Evolutionary conservation across 1,140 invertebrate species (phyloP).

Genomic region (Cardiocondyla obscurior): DNA sequence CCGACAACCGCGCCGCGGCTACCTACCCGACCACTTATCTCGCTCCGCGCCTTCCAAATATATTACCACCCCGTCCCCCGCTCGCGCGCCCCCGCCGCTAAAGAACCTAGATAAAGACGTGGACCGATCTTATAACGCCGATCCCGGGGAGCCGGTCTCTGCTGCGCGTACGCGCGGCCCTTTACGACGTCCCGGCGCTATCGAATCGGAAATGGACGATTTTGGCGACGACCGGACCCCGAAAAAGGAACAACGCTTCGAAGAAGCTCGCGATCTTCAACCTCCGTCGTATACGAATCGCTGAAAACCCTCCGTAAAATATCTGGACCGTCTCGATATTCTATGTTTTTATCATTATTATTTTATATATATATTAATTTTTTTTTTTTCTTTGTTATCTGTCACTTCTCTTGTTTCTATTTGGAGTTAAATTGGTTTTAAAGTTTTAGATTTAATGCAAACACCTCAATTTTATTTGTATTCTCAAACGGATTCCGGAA

Average conservation of each 20-base stretch:
- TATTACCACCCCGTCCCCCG: slow-evolving; percentile 69
- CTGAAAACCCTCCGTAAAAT: background rate
- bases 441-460: background rate
- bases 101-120: slow-evolving; percentile 80
- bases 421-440: background rate
- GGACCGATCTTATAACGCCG: slow-evolving; percentile 77
- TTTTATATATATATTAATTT: too few species aligned
- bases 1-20: slow-evolving; percentile 70
- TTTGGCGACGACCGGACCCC: slow-evolving; percentile 2
- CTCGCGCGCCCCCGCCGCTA: slow-evolving; percentile 65
- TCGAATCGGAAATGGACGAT: slow-evolving; percentile 44
- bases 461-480: background rate
- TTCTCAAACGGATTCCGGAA: background rate
- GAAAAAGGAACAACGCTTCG: background rate
- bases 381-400: background rate
- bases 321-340: background rate
- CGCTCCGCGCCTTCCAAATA: slow-evolving; percentile 74
- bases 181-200: slow-evolving; percentile 24
- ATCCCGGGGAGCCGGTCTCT: slow-evolving; percentile 56
- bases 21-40: slow-evolving; percentile 75
- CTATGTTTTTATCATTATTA: too few species aligned
- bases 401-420: background rate
- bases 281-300: too few species aligned
- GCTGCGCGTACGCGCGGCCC: background rate
- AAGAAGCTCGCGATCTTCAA: background rate